Base-by-base conservation (phyloP, 2,888 invertebrate species). In the Resseliella maxima region DNA sequence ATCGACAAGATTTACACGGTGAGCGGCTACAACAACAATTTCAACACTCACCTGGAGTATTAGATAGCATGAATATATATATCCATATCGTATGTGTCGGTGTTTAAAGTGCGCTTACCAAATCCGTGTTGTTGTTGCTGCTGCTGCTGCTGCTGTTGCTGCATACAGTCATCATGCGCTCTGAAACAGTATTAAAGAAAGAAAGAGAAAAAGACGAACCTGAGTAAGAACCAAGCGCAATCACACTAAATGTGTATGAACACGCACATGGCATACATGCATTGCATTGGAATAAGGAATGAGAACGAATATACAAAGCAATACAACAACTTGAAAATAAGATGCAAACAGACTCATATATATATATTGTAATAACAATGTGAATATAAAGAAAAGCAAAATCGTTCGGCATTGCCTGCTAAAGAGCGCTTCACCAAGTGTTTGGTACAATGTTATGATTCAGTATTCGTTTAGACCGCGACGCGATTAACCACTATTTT, bases 361-460 rank as follows among this genome's bases (percentile, higher is more conserved):
- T 50, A 8, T 6, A 8, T 2, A n/a, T 59, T 24, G 59, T 59
- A 59, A 59, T 59, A 59, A 59, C 24, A 59, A 59, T 59, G 59
- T 59, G 59, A 59, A 59, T 59, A 59, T 2, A 50, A 59, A 59
- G 59, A 59, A 59, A 59, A 59, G 59, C 59, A 59, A 59, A 59
- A 59, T 59, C 59, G 59, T n/a, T 59, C 24, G 59, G 24, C 59
- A 24, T 1, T 59, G 59, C 59, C 59, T n/a, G n/a, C 59, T n/a
- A 59, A 24, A 59, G 59, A 59, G 5, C 59, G 59, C 59, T 59
- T 59, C 59, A 59, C 59, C 59, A 59, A 59, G 59, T 59, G 24
- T 59, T 59, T 59, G 59, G 59, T 59, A 59, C 59, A 59, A 59
- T 59, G 59, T 59, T 59, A 59, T 59, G 59, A 59, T 59, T 59